Base-by-base conservation (phyloP, 2,797 vertebrate species). In the Karalla daura region DNA sequence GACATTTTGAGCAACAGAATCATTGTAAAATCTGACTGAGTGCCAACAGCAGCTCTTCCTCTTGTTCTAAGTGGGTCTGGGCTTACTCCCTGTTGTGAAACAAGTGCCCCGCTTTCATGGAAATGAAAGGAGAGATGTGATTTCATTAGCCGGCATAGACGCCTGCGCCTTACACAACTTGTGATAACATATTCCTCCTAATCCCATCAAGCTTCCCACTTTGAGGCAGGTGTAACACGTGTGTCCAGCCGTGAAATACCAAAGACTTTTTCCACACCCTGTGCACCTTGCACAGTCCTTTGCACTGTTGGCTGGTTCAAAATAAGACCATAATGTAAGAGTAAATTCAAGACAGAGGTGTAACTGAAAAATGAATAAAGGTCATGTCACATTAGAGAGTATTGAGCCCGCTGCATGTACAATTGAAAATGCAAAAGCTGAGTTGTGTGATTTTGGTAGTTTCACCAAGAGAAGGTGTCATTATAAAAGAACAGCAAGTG, bases 101-200 rank as follows among this genome's bases (percentile, higher is more conserved):
- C 7, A 10, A 64, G 43, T 24, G 18, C 5, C 21, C 41, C 47
- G 30, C 74, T 79, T 76, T 81, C 53, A 71, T 72, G 47, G 53
- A 43, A 55, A 69, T 50, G 49, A 74, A 66, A 71, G 54, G 40
- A 56, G 44, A 54, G 25, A 27, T 23, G 8, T 82, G 60, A 85
- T 87, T 80, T 77, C 43, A 85, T 85, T 80, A 83, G 35, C 53
- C 9, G n/a, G 7, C n/a, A 59, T 49, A 45, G 39, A 62, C 52
- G 53, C 49, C 44, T 44, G 74, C 65, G 32, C 45, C 52, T 23
- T 44, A 58, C 68, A 64, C 69, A 75, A 73, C 33, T 36, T 28
- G 47, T 55, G 52, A 36, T 76, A 76, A 85, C 67, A 30, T 53
- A 69, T 80, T 78, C 62, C 44, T 35, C 33, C 46, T 80, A 81